Conservation (phyloP, 2,113 vertebrate species). For the Motacilla alba region DNA sequence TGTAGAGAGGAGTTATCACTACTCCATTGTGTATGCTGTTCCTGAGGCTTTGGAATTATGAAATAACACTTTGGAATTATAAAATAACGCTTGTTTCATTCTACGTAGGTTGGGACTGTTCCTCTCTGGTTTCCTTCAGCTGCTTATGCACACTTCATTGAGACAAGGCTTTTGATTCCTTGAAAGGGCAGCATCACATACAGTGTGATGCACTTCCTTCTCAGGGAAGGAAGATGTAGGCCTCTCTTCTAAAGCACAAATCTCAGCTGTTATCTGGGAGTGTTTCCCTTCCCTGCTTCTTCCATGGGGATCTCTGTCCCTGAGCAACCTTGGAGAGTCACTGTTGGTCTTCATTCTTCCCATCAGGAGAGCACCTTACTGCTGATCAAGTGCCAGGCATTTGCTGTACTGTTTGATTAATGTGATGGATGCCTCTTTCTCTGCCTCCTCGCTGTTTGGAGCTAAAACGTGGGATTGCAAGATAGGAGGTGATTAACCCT, state of each 20-base stretch:
- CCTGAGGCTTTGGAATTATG: background rate
- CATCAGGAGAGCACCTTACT: background rate
- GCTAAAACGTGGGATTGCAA: conserved; percentile 42
- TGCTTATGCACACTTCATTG: background rate
- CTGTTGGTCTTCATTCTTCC: background rate
- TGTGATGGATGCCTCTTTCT: conserved; percentile 61
- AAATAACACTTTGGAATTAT: background rate
- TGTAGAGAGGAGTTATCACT: background rate
- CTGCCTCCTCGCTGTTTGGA: conserved; percentile 48
- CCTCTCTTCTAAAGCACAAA: background rate
- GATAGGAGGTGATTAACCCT: conserved; percentile 72
- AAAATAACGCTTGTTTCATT: background rate
- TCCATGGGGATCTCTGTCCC: background rate
- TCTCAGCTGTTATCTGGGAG: background rate
- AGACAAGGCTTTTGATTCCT: background rate
- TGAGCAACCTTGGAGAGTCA: background rate
- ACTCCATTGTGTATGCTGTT: background rate
- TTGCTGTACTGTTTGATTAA: conserved; percentile 50
- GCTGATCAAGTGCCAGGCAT: background rate
- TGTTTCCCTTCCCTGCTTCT: background rate
- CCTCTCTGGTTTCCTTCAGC: background rate
- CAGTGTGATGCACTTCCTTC: background rate
- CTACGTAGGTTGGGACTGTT: background rate
- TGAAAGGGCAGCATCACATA: background rate
- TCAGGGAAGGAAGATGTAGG: background rate